Percentiles rank a stretch among this genome's conserved stretches.
These are phyloP conservation scores for Characodon lateralis DNA, from an alignment of 2,797 vertebrate species.

Conservation along the genomic window DNA sequence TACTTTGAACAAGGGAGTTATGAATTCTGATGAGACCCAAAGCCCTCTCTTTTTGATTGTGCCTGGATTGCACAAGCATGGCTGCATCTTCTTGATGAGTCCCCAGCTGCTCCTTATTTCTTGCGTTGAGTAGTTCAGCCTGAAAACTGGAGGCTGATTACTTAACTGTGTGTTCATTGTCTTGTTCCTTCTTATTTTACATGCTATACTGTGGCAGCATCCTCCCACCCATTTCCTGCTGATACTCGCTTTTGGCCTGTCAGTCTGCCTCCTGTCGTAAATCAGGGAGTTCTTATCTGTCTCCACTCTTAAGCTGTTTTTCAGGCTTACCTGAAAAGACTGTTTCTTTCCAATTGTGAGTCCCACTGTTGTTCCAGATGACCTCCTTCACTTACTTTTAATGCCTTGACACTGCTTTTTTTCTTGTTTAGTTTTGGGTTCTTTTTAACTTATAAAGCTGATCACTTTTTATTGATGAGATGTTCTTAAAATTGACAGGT, in stretches of 20 bases:
- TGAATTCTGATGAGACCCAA: not conserved
- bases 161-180: not conserved
- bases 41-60: not conserved
- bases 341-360: conserved; percentile 5
- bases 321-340: conserved; percentile 12
- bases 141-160: not conserved
- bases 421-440: not conserved
- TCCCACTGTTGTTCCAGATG: not conserved
- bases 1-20: not conserved
- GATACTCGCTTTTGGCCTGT: conserved; percentile 4
- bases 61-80: not conserved
- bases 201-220: not conserved
- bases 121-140: not conserved
- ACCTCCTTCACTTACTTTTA: conserved; percentile 13
- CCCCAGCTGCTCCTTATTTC: conserved; percentile 2
- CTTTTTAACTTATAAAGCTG: not conserved
- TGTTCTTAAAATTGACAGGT: not conserved
- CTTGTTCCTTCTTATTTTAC: not conserved
- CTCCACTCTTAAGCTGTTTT: conserved; percentile 18
- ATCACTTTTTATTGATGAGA: not conserved
- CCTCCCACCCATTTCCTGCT: conserved; percentile 13
- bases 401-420: not conserved
- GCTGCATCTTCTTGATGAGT: not conserved
- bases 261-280: conserved; percentile 1
- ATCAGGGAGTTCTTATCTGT: conserved; percentile 1